A percentile compares a stretch with the other conserved stretches of the same genome.
These are phyloP conservation scores for Sussaba pulchella DNA, from an alignment of 2,888 invertebrate species.

Conservation along the genomic window DNA sequence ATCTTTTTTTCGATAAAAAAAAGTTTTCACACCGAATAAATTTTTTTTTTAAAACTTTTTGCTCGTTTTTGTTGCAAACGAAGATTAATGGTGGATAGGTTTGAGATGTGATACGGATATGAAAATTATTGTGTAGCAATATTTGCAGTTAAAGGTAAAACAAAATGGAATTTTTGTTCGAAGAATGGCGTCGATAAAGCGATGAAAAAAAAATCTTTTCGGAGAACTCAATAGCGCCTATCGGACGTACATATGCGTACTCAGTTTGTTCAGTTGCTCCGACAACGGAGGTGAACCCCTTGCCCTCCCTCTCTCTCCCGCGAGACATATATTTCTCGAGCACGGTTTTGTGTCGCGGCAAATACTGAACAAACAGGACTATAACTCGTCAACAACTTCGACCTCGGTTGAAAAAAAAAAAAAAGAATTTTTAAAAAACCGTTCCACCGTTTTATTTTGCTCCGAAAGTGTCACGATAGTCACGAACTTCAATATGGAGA, in stretches of 20 bases:
- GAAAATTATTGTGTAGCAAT: not conserved
- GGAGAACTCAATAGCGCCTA: not conserved
- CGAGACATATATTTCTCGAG: not conserved
- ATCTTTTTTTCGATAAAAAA: too few species aligned
- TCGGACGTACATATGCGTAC: not conserved
- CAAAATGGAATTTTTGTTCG: not conserved
- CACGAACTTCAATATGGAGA: not conserved
- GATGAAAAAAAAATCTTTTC: conserved; percentile 11
- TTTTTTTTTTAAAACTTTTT: too few species aligned
- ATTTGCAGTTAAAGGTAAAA: not conserved
- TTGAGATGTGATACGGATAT: too few species aligned
- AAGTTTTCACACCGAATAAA: too few species aligned
- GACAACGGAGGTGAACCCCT: not conserved
- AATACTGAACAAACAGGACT: not conserved
- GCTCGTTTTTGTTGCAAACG: too few species aligned
- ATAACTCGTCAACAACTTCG: conserved; percentile 17
- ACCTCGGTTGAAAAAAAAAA: not conserved
- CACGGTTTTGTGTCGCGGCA: not conserved
- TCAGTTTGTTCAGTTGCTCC: conserved; percentile 18
- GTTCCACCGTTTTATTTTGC: conserved; percentile 9
- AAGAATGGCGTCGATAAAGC: conserved; percentile 11
- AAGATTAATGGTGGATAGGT: too few species aligned
- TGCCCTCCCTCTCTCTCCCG: too few species aligned
- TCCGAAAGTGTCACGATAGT: not conserved
- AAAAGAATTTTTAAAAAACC: too few species aligned